Evolutionary conservation across 2,113 vertebrate genomes (phyloP).

Genomic region (Nipponia nippon): DNA sequence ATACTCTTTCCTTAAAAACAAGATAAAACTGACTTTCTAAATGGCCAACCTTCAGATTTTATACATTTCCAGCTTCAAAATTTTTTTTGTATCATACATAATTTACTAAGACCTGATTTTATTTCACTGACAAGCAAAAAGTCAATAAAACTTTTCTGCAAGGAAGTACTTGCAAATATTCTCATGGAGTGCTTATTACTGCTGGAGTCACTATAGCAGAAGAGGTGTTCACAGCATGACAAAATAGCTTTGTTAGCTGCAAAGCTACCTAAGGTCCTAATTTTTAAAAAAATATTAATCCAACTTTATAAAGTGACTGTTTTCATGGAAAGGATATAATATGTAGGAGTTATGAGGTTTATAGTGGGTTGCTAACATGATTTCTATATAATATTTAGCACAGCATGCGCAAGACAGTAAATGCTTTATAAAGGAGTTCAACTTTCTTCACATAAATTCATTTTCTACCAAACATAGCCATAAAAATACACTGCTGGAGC

Average conservation of each 20-base stretch:
- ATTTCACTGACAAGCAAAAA: slow-evolving; percentile 21
- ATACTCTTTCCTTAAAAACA: background rate
- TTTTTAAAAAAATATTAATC: background rate
- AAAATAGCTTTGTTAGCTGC: slow-evolving; percentile 39
- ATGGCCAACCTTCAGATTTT: background rate
- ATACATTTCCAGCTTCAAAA: background rate
- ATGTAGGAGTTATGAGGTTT: background rate
- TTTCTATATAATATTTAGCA: slow-evolving; percentile 4
- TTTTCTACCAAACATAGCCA: slow-evolving; percentile 22
- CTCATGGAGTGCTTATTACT: background rate
- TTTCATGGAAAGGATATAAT: slow-evolving; percentile 6
- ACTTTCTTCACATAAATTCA: background rate
- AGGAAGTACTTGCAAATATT: background rate
- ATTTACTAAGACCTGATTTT: background rate
- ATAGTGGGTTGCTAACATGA: background rate
- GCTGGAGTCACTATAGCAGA: background rate
- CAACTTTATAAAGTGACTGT: slow-evolving; percentile 11
- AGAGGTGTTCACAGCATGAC: slow-evolving; percentile 15
- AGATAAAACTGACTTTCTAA: background rate
- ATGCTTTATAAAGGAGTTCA: slow-evolving; percentile 24
- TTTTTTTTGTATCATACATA: background rate
- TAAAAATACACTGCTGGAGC: background rate
- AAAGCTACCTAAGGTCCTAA: background rate
- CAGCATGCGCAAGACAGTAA: background rate
- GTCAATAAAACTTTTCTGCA: background rate